Percentiles rank a stretch among this genome's conserved stretches.
Evolutionary conservation across 2,113 vertebrate genomes (phyloP).

Genomic region (Ifrita kowaldi): DNA sequence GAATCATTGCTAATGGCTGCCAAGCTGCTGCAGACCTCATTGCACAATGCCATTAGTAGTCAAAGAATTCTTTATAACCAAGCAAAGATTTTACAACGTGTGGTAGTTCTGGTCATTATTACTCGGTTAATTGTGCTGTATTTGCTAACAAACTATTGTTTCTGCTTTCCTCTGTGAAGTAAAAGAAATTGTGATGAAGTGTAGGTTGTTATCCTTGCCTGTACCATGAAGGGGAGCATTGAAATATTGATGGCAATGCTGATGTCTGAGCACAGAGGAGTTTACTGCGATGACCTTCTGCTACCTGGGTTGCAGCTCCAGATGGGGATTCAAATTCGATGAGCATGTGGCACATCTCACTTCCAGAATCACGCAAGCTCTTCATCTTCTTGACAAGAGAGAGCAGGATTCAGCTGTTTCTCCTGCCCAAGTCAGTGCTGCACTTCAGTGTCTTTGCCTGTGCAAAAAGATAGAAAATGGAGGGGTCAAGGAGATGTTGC

Average conservation of each 20-base stretch:
- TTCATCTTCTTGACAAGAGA: conserved; percentile 11
- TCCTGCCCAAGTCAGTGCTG: neutral
- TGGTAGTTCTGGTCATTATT: neutral
- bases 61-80: neutral
- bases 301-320: neutral
- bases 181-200: neutral
- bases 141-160: neutral
- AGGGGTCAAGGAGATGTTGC: neutral
- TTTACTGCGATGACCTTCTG: neutral
- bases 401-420: neutral
- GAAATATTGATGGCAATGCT: neutral
- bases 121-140: neutral
- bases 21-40: neutral
- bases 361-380: neutral
- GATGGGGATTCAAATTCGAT: neutral
- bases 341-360: neutral
- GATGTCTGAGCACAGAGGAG: neutral
- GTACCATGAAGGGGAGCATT: neutral
- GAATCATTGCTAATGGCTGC: neutral
- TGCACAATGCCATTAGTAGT: neutral
- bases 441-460: neutral
- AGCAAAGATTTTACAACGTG: neutral
- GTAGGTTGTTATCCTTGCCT: neutral
- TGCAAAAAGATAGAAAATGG: neutral
- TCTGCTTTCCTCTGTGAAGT: neutral